Percentiles rank a stretch among this genome's conserved stretches.
phyloP scores from a whole-genome alignment of 2,113 vertebrate genomes.

The Budorcas taxicolor region DNA sequence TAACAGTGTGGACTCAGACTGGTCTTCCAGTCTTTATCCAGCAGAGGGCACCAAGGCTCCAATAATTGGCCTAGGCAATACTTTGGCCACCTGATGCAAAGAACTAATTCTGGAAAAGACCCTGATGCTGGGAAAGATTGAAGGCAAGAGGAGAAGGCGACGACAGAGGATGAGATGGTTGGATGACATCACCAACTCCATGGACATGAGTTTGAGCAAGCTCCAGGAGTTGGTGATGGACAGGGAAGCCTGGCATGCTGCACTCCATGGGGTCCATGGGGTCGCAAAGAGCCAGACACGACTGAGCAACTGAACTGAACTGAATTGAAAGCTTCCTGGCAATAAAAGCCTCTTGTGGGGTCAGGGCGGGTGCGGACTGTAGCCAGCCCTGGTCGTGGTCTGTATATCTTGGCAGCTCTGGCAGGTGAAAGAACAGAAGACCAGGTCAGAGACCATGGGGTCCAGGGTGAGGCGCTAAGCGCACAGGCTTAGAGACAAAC shows the following conservation, averaged over 20 bases:
- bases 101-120: neutral
- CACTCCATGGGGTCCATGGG: neutral
- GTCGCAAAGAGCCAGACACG: accelerated
- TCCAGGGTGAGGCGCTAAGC: neutral
- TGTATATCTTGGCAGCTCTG: neutral
- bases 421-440: neutral
- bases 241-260: neutral
- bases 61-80: neutral
- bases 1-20: neutral
- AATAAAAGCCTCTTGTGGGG: neutral
- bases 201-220: neutral
- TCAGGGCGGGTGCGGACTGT: accelerated
- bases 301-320: neutral
- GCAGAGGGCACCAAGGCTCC: conserved; percentile 52
- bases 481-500: neutral
- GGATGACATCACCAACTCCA: neutral
- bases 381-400: no score
- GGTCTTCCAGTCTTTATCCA: conserved; percentile 6
- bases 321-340: neutral
- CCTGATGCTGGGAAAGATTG: neutral
- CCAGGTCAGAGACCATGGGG: neutral
- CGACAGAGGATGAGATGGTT: neutral
- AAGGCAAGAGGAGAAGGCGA: neutral
- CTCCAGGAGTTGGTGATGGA: neutral
- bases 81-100: no score